Percentiles rank a stretch among this genome's conserved stretches.
These are phyloP conservation scores for Pediacus dermestoides DNA, from an alignment of 2,888 invertebrate species.

Conservation along the genomic window DNA sequence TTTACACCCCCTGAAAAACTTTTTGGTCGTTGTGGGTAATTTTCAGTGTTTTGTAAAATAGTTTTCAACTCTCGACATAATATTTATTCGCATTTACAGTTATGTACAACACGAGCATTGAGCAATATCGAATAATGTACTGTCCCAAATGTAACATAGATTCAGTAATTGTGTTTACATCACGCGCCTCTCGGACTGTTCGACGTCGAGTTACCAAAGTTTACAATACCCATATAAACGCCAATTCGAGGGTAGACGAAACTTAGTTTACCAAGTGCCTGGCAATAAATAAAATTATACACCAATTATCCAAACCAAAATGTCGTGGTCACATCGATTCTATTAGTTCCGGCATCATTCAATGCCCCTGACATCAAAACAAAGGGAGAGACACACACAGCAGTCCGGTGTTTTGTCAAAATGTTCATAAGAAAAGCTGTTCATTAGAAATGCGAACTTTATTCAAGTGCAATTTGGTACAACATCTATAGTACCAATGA, in stretches of 20 bases:
- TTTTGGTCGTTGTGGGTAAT: no score
- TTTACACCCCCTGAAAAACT: no score
- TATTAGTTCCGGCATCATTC: slow-evolving; percentile 14
- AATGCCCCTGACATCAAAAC: no score
- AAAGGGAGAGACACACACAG: no score
- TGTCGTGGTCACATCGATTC: slow-evolving; percentile 16
- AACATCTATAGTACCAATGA: no score
- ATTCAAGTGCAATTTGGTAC: no score
- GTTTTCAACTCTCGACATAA: no score
- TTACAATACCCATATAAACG: slow-evolving; percentile 35
- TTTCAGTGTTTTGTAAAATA: no score
- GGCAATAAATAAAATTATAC: slow-evolving; percentile 34
- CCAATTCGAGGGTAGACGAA: slow-evolving; percentile 32
- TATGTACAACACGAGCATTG: slow-evolving; percentile 15
- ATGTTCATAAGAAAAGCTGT: no score
- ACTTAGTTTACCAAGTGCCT: slow-evolving; percentile 36
- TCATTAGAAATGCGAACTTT: no score
- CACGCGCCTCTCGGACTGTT: slow-evolving; percentile 26
- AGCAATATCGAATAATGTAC: slow-evolving; percentile 18
- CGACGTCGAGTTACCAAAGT: slow-evolving; percentile 34
- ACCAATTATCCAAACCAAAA: slow-evolving; percentile 28
- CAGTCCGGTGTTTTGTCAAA: no score
- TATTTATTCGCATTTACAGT: background rate
- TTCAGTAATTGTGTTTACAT: slow-evolving; percentile 27
- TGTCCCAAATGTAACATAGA: slow-evolving; percentile 9